Evolutionary conservation across 2,797 vertebrate genomes (phyloP).

Genomic region (Amazona ochrocephala): DNA sequence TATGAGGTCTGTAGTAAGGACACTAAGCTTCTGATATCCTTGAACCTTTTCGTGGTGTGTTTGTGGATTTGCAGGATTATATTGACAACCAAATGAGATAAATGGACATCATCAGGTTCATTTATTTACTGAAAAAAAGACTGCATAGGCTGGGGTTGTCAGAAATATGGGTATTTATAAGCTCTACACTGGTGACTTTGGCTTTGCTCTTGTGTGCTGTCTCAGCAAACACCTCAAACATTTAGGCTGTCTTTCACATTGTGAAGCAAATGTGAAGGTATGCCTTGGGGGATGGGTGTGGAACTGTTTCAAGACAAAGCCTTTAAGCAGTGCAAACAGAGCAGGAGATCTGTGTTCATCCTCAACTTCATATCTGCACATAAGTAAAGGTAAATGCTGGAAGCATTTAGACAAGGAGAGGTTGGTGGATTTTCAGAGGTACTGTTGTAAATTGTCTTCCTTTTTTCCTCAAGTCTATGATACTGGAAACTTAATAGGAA

Average conservation of each 20-base stretch:
- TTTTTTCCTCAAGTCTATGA: neutral
- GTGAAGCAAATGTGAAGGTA: neutral
- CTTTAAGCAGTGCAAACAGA: neutral
- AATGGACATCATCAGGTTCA: neutral
- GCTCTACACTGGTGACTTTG: neutral
- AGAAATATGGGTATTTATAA: neutral
- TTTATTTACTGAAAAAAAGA: neutral
- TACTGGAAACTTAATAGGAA: neutral
- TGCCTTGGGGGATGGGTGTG: neutral
- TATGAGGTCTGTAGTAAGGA: neutral
- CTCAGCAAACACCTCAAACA: neutral
- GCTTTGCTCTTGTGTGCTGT: neutral
- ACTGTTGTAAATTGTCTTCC: neutral
- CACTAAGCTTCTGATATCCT: neutral
- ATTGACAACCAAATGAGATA: neutral
- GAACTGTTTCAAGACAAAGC: neutral
- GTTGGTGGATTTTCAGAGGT: neutral
- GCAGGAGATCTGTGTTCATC: neutral
- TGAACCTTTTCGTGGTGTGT: neutral
- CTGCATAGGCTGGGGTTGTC: neutral
- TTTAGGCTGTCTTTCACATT: neutral
- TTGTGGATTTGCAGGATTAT: neutral
- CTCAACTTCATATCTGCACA: neutral
- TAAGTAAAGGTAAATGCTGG: neutral
- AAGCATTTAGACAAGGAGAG: neutral